phyloP scores from a whole-genome alignment of 2,888 invertebrate species.

The Lithophane semibrunnea region DNA sequence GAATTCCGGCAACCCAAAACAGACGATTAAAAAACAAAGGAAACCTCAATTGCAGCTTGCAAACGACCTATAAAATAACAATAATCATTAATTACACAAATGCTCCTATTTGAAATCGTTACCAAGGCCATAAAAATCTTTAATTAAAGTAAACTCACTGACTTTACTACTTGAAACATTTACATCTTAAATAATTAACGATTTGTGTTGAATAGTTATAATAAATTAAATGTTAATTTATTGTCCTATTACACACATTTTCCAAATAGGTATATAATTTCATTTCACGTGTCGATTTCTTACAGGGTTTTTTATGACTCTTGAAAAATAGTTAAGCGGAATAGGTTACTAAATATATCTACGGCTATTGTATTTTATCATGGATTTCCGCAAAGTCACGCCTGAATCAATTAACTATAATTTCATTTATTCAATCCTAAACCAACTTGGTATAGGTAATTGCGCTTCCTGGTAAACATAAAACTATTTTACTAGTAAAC shows the following conservation, averaged over 20 bases:
- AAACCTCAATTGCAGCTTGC: slow-evolving; percentile 33
- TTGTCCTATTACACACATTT: not conserved
- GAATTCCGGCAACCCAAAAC: not conserved
- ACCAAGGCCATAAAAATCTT: slow-evolving; percentile 47
- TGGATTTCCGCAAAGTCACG: too few relatives aligned
- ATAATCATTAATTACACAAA: slow-evolving; percentile 56
- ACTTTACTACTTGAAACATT: slow-evolving; percentile 40
- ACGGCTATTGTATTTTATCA: too few relatives aligned
- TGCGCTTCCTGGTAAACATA: not conserved
- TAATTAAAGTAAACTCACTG: slow-evolving; percentile 54
- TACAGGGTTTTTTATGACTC: too few relatives aligned
- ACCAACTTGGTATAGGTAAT: too few relatives aligned
- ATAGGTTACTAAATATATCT: too few relatives aligned
- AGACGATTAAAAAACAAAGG: slow-evolving; percentile 5
- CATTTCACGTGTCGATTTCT: too few relatives aligned
- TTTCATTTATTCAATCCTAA: not conserved
- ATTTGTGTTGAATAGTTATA: slow-evolving; percentile 31
- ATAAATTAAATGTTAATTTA: slow-evolving; percentile 33
- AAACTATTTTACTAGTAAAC: not conserved
- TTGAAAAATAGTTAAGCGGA: too few relatives aligned
- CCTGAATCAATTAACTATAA: not conserved
- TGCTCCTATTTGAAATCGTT: slow-evolving; percentile 47
- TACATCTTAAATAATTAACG: slow-evolving; percentile 37
- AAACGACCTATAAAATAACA: slow-evolving; percentile 49
- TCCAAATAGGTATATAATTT: not conserved